A percentile compares a stretch with the other conserved stretches of the same genome.
phyloP scores from a whole-genome alignment of 2,797 vertebrate species.

The Sparidentex hasta region DNA sequence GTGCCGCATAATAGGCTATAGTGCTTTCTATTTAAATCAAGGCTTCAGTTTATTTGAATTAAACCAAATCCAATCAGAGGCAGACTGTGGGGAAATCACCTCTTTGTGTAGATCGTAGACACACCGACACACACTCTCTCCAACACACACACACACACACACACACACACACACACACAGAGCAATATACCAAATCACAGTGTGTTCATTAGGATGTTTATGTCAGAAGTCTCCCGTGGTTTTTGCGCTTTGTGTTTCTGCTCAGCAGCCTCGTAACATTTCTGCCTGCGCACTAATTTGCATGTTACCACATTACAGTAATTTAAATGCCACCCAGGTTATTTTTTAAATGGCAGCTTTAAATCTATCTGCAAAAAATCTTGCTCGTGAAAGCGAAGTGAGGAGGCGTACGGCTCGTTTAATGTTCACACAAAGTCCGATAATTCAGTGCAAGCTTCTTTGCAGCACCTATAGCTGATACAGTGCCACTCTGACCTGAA shows the following conservation, averaged over 20 bases:
- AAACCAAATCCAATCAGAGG: slow-evolving; percentile 75
- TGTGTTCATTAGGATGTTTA: neutral
- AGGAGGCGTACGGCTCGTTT: neutral
- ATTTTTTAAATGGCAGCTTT: neutral
- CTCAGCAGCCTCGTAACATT: neutral
- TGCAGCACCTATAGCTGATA: neutral
- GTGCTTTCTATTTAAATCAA: slow-evolving; percentile 78
- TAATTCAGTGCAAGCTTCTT: too few species aligned
- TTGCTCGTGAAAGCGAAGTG: neutral
- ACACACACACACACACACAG: slow-evolving; percentile 12
- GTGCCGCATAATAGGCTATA: slow-evolving; percentile 60
- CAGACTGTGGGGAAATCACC: slow-evolving; percentile 71
- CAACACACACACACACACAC: slow-evolving; percentile 16
- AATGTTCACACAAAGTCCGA: too few species aligned
- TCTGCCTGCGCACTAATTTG: slow-evolving; percentile 20
- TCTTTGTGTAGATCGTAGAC: slow-evolving; percentile 48
- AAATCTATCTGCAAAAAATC: neutral
- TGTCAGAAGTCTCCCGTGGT: neutral
- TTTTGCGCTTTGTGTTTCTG: slow-evolving; percentile 8
- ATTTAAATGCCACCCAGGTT: neutral
- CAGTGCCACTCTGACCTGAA: too few species aligned
- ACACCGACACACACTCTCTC: slow-evolving; percentile 22
- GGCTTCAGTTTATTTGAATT: slow-evolving; percentile 74
- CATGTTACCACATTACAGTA: neutral
- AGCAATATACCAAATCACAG: slow-evolving; percentile 19